A percentile compares a stretch with the other conserved stretches of the same genome.
These are phyloP conservation scores for Thecocarcelia acutangulata DNA, from an alignment of 2,888 invertebrate genomes.

Conservation along the genomic window DNA sequence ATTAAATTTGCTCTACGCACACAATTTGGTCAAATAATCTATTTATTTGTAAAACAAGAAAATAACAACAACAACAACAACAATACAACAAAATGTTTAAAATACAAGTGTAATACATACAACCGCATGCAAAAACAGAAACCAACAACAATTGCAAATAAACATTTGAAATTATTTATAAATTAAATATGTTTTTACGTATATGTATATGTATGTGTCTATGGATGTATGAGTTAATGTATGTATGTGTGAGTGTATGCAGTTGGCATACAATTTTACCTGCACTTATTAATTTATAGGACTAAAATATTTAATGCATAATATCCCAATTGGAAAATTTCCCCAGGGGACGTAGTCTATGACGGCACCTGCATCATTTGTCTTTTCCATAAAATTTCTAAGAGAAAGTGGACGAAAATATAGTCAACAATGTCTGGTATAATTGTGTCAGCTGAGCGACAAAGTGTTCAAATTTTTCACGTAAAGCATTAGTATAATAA, in stretches of 20 bases:
- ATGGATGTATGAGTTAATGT: too few species aligned
- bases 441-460: too few species aligned
- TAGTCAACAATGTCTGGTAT: too few species aligned
- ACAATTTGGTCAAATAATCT: conserved; percentile 49
- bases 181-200: conserved; percentile 11
- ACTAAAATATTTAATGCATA: neutral
- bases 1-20: conserved; percentile 20
- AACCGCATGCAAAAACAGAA: neutral
- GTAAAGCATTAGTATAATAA: too few species aligned
- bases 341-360: too few species aligned
- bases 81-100: conserved; percentile 1
- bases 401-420: too few species aligned
- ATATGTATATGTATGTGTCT: too few species aligned
- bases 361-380: too few species aligned
- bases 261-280: conserved; percentile 17
- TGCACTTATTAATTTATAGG: neutral
- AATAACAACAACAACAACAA: neutral
- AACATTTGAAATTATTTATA: conserved; percentile 39
- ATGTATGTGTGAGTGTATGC: neutral
- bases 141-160: conserved; percentile 20
- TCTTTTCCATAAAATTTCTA: too few species aligned
- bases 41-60: conserved; percentile 18
- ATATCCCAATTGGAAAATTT: too few species aligned
- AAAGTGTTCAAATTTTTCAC: too few species aligned
- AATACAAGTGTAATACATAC: conserved; percentile 18